A percentile compares a stretch with the other conserved stretches of the same genome.
These are phyloP conservation scores for Tortricodes alternella DNA, from an alignment of 2,888 invertebrate genomes.

Conservation along the genomic window DNA sequence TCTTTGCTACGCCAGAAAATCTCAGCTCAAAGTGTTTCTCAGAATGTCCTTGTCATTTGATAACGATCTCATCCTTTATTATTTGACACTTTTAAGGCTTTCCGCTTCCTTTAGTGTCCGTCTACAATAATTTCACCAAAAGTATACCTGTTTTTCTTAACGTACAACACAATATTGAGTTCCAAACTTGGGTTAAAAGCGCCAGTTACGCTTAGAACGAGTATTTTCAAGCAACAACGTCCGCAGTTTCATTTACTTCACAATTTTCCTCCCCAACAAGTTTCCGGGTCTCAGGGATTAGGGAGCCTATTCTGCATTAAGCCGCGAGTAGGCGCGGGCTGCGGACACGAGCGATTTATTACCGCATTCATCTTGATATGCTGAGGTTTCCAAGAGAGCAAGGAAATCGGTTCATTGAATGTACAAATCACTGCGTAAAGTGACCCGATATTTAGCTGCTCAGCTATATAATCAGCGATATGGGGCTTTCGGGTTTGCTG, in stretches of 20 bases:
- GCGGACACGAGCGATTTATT: conserved; percentile 29
- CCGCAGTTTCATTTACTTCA: neutral
- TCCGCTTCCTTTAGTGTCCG: too few species aligned
- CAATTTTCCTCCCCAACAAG: neutral
- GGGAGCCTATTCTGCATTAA: conserved; percentile 17
- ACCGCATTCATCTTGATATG: conserved; percentile 27
- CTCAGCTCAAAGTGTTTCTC: neutral
- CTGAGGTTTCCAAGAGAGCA: neutral
- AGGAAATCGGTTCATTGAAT: neutral
- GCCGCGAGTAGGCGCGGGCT: conserved; percentile 14
- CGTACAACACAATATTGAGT: too few species aligned
- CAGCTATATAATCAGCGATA: too few species aligned
- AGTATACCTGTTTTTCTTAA: too few species aligned
- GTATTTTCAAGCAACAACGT: too few species aligned
- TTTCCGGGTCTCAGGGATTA: neutral
- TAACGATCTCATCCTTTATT: conserved; percentile 4
- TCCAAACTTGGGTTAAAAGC: too few species aligned
- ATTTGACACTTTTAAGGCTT: neutral
- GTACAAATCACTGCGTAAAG: too few species aligned
- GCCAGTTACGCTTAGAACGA: too few species aligned
- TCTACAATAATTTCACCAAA: too few species aligned
- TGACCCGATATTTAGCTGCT: too few species aligned
- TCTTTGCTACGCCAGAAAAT: neutral
- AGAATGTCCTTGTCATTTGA: neutral
- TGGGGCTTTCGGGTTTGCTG: too few species aligned